These are phyloP conservation scores for Chalcosyrphus nemorum DNA, from an alignment of 2,888 invertebrate genomes.

Conservation along the genomic window DNA sequence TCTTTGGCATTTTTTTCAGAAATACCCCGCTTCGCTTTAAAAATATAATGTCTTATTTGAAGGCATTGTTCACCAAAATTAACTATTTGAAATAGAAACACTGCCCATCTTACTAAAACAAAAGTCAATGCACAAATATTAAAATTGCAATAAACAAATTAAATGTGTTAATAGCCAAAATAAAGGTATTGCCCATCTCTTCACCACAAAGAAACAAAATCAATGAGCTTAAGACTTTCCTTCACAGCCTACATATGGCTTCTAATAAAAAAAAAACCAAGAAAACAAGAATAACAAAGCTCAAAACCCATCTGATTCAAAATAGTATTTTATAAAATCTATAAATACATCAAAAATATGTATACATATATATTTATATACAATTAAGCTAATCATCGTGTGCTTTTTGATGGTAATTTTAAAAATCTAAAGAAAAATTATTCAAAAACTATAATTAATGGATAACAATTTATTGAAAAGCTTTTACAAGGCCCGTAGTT, in stretches of 20 bases:
- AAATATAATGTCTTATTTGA: too few species aligned
- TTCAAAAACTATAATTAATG: slow-evolving; percentile 2
- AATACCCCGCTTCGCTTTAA: too few species aligned
- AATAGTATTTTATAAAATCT: slow-evolving; percentile 25
- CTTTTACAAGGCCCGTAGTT: slow-evolving; percentile 54
- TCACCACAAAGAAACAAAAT: slow-evolving; percentile 28
- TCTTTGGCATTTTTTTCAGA: too few species aligned
- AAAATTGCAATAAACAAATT: slow-evolving; percentile 19
- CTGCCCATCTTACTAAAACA: not conserved
- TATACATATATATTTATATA: slow-evolving; percentile 44
- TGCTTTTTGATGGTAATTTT: slow-evolving; percentile 71
- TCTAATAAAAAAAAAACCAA: not conserved
- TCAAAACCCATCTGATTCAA: slow-evolving; percentile 59
- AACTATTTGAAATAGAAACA: slow-evolving; percentile 9
- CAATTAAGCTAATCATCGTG: slow-evolving; percentile 68
- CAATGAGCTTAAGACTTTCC: slow-evolving; percentile 69
- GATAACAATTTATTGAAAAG: slow-evolving; percentile 41
- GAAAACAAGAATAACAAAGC: slow-evolving; percentile 31
- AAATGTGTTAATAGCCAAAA: not conserved
- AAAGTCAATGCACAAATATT: slow-evolving; percentile 35
- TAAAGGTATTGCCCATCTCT: slow-evolving; percentile 36
- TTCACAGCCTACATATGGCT: slow-evolving; percentile 24
- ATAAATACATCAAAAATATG: slow-evolving; percentile 34
- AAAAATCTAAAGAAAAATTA: slow-evolving; percentile 44
- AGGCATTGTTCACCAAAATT: not conserved